Conservation (phyloP, 2,888 invertebrate species). For the Crocallis elinguaria region DNA sequence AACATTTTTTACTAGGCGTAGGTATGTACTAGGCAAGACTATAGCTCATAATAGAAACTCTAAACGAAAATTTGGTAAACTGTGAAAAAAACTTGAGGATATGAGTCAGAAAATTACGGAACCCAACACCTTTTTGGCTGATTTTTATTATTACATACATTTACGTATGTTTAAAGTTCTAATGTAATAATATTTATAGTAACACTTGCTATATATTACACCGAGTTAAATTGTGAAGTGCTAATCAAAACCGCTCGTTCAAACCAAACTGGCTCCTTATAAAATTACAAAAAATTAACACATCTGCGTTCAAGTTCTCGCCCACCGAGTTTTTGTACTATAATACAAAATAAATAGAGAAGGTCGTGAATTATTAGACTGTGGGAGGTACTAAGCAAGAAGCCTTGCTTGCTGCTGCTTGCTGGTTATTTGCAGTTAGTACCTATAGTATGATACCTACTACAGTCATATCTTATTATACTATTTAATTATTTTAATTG, state of each 20-base stretch:
- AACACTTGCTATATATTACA: constrained; percentile 10
- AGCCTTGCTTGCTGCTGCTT: no score
- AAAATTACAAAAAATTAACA: constrained; percentile 19
- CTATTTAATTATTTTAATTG: no score
- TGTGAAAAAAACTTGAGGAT: no score
- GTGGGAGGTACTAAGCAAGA: constrained; percentile 35
- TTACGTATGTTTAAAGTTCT: no score
- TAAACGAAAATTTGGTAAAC: no score
- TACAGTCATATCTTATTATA: background rate
- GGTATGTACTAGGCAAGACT: no score
- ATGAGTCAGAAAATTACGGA: no score
- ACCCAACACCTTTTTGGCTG: no score
- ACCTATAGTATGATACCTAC: background rate
- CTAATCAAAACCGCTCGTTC: constrained; percentile 17
- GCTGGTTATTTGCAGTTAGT: background rate
- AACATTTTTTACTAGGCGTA: no score
- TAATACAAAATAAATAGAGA: constrained; percentile 37
- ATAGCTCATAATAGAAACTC: no score
- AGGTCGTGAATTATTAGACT: constrained; percentile 31
- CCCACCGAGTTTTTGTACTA: constrained; percentile 36
- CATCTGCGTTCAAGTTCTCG: constrained; percentile 34
- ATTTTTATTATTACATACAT: no score
- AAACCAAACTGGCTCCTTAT: constrained; percentile 20
- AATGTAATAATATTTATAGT: no score
- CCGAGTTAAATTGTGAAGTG: constrained; percentile 8